Conservation (phyloP, 2,888 invertebrate genomes). For the Diabrotica balteata region DNA sequence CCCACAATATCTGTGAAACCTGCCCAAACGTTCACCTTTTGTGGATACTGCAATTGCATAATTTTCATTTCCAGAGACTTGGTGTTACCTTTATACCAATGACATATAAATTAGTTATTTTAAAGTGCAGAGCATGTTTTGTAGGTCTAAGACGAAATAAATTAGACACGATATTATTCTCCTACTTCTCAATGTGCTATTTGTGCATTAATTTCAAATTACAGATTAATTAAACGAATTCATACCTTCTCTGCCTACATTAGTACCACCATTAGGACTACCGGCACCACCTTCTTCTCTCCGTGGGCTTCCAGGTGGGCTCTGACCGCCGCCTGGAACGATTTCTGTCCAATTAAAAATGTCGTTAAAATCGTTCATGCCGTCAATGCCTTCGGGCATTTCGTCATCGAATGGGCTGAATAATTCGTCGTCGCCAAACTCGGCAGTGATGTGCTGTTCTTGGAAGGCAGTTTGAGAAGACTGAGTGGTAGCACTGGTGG, state of each 20-base stretch:
- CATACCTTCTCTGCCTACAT: conserved; percentile 53
- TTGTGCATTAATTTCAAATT: too few relatives aligned
- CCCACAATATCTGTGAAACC: too few relatives aligned
- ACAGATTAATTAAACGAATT: neutral
- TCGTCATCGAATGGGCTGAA: conserved; percentile 65
- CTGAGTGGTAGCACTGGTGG: conserved; percentile 94
- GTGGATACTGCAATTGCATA: too few relatives aligned
- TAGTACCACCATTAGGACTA: conserved; percentile 63
- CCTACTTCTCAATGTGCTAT: too few relatives aligned
- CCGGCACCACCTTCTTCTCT: conserved; percentile 53
- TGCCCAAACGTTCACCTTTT: too few relatives aligned
- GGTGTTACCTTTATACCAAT: too few relatives aligned
- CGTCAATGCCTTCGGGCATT: conserved; percentile 64
- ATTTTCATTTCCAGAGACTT: too few relatives aligned
- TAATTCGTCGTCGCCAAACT: conserved; percentile 72
- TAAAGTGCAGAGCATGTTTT: too few relatives aligned
- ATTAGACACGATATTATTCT: too few relatives aligned
- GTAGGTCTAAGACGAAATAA: too few relatives aligned
- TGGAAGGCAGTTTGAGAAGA: conserved; percentile 75
- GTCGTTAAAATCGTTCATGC: conserved; percentile 77
- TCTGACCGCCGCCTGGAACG: conserved; percentile 64
- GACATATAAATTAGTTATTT: too few relatives aligned
- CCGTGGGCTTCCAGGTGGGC: conserved; percentile 60
- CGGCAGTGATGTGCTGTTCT: conserved; percentile 72
- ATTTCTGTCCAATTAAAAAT: conserved; percentile 76